Percentiles rank a stretch among this genome's conserved stretches.
Conservation (phyloP, 1,140 invertebrate genomes). For the Contarinia nasturtii region DNA sequence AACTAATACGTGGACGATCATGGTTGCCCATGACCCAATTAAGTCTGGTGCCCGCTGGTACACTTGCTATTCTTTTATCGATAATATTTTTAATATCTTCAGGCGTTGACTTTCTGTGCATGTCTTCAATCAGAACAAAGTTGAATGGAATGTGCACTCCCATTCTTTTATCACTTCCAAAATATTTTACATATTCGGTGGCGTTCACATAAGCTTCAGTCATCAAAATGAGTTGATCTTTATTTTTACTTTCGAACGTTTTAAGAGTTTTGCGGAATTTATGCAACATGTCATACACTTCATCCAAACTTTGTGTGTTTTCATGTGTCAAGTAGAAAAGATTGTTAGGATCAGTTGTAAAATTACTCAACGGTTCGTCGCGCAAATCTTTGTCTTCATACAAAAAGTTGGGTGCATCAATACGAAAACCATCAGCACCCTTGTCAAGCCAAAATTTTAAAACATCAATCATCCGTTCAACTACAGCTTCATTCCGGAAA, state of each 20-base stretch:
- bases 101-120: conserved; percentile 27
- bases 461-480: conserved; percentile 27
- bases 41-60: conserved; percentile 28
- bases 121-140: conserved; percentile 34
- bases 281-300: conserved; percentile 35
- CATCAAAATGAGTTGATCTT: conserved; percentile 32
- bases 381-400: conserved; percentile 30
- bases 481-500: conserved; percentile 33
- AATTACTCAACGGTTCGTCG: conserved; percentile 33
- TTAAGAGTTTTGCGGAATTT: conserved; percentile 33
- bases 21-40: conserved; percentile 66
- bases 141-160: conserved; percentile 48
- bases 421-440: conserved; percentile 51
- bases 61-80: conserved; percentile 33
- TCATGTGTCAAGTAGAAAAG: conserved; percentile 40
- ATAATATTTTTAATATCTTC: conserved; percentile 29
- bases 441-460: conserved; percentile 47
- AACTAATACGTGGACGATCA: conserved; percentile 42
- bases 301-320: conserved; percentile 36
- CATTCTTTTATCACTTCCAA: conserved; percentile 23
- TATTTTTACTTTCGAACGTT: conserved; percentile 24
- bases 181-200: conserved; percentile 34
- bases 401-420: conserved; percentile 32
- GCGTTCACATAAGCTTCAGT: conserved; percentile 38
- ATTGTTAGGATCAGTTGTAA: conserved; percentile 20